Evolutionary conservation across 2,797 vertebrate genomes (phyloP), one percentile per base, ranked within the genome.

Genomic region (Scleropages formosus): DNA sequence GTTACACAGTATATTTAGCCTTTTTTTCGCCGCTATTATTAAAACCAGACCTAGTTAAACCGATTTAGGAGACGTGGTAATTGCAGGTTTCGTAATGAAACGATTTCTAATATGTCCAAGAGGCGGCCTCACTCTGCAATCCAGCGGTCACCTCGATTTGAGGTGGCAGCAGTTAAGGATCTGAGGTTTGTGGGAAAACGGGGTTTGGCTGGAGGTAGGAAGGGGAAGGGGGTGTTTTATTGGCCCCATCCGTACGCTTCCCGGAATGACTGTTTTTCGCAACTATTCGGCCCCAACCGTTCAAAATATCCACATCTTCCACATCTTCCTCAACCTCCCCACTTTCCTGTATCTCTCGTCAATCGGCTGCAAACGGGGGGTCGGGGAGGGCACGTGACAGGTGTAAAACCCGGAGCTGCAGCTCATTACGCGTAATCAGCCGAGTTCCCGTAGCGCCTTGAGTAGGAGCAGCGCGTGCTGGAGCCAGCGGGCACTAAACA

Each of bases 51-150:
- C 59, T 49, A 49, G 59, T 74, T 22, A 63, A 74, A 51, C 72
- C 72, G 20, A 74, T 46, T 63, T 49, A 59, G 72, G 58, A 49
- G 31, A 44, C 63, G 59, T 13, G 11, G 63, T 64, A 74, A 64
- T 74, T 74, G 63, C 61, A 74, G 72, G 72, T 49, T 74, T 51
- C n/a, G 60, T 64, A 62, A 74, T 74, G 22, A 74, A 74, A 74
- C 47, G 47, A 74, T 53, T 63, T 60, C 72, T 63, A 62, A 74
- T 74, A 74, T 74, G 72, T 74, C 60, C 61, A 49, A 64, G 60
- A 64, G 72, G 2, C 20, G 8, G 59, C 60, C 59, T 16, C 46
- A 27, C n/a, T 63, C 59, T 63, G 16, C 61, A 64, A 27, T 46
- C 44, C 26, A 12, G 27, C 63, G 72, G 61, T 64, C 46, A 74